Conservation (phyloP, 2,888 invertebrate species). For the Dorcus parallelipipedus region DNA sequence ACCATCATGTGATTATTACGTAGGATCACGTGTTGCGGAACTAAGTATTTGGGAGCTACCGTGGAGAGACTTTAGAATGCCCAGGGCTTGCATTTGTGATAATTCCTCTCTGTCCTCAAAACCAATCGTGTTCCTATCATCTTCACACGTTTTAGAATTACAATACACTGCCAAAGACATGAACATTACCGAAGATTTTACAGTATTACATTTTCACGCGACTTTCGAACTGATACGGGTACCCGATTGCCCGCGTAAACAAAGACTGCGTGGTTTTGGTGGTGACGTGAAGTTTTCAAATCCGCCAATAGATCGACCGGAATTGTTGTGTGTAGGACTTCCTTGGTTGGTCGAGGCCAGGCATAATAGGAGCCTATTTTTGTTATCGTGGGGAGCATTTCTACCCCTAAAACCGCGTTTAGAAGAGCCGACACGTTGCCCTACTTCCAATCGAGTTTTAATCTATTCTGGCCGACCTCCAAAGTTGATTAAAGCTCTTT, state of each 20-base stretch:
- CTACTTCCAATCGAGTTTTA: constrained; percentile 74
- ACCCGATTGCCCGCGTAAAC: constrained; percentile 63
- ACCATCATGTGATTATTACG: constrained; percentile 54
- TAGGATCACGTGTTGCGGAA: constrained; percentile 50
- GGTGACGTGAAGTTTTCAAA: constrained; percentile 65
- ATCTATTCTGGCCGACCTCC: constrained; percentile 74
- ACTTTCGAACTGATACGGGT: constrained; percentile 63
- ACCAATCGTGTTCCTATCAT: constrained; percentile 62
- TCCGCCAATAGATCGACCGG: constrained; percentile 59
- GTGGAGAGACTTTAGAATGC: constrained; percentile 68
- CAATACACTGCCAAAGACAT: constrained; percentile 72
- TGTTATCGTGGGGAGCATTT: constrained; percentile 80
- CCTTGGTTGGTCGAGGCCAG: constrained; percentile 80
- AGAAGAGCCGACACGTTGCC: constrained; percentile 65
- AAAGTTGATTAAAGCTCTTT: constrained; percentile 63
- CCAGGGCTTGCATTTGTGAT: constrained; percentile 77
- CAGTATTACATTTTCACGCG: constrained; percentile 76
- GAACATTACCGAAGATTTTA: constrained; percentile 76
- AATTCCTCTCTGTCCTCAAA: constrained; percentile 60
- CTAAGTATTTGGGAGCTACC: constrained; percentile 66
- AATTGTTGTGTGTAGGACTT: constrained; percentile 67
- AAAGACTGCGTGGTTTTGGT: constrained; percentile 61
- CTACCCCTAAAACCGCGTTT: constrained; percentile 61
- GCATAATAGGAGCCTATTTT: constrained; percentile 74
- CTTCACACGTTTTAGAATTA: constrained; percentile 69